Base-by-base conservation (phyloP, 1,140 invertebrate genomes). In the Aphis gossypii region DNA sequence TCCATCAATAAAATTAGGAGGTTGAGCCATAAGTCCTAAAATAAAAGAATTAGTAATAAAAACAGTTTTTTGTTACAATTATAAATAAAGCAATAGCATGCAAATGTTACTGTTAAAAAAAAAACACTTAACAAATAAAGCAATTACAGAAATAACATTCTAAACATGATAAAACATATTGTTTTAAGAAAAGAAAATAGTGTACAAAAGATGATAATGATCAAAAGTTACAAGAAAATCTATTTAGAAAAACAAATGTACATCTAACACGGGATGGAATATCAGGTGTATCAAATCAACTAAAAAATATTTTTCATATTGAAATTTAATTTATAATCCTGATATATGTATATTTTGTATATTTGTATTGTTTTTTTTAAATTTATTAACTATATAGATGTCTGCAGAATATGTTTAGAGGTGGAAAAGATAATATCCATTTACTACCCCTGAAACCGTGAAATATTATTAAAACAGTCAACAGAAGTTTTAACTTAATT, bases 1-100 rank as follows among this genome's bases (percentile, higher is more conserved):
- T 90, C 60, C 54, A 60, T 68, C 90, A 68, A 84, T 93, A 93
- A 93, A 88, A 60, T 21, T 90, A 41, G 84, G 86, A 41, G 60
- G 68, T 20, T 11, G 89, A 51, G 25, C 60, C n/a, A 88, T 30
- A 86, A 94, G 89, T n/a, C 48, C 89, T 94, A 90, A 86, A 93
- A 90, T 54, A 44, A 83, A 90, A 86, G 8, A 68, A 44, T 60
- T 60, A 18, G 5, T 44, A 68, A n/a, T 51, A 89, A 89, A 89
- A 56, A 54, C 11, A 35, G 20, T 56, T 18, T 60, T 41, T 44
- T 21, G 44, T 68, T 30, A 30, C 23, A 30, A 30, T 41, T 68
- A 21, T 30, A 9, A n/a, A 90, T 60, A 68, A 90, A 41, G 89
- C 30, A n/a, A 44, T 68, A 44, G 25, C 54, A 90, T 90, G 89